Percentiles rank a stretch among this genome's conserved stretches.
Evolutionary conservation across 2,888 invertebrate genomes (phyloP).

Genomic region (Sminthurides aquaticus): DNA sequence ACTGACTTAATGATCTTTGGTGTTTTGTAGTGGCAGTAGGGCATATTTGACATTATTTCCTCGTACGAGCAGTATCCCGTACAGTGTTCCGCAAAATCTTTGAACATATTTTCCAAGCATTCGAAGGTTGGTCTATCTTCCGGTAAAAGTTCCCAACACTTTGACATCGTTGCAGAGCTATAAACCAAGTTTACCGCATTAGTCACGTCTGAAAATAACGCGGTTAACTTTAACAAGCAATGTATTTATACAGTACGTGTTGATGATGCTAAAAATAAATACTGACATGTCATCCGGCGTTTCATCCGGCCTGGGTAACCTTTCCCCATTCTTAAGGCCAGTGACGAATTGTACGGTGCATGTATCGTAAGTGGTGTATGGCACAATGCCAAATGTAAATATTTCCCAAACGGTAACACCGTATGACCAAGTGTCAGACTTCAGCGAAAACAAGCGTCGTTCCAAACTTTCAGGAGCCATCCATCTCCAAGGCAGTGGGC

Average conservation of each 20-base stretch:
- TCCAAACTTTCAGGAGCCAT: conserved; percentile 2
- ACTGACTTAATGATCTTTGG: too few relatives aligned
- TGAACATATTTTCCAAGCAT: not conserved
- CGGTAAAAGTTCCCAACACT: not conserved
- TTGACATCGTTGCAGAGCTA: not conserved
- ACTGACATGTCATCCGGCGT: not conserved
- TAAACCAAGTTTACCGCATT: not conserved
- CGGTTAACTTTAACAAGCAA: too few relatives aligned
- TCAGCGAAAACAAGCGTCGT: not conserved
- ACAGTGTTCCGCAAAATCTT: too few relatives aligned
- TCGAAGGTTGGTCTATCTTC: not conserved
- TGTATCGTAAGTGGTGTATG: not conserved
- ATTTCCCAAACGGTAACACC: conserved; percentile 2
- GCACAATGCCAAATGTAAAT: conserved; percentile 2
- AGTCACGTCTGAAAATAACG: too few relatives aligned
- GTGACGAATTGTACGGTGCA: not conserved
- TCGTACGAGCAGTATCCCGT: too few relatives aligned
- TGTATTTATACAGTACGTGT: too few relatives aligned
- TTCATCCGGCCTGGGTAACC: not conserved
- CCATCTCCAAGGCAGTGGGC: conserved; percentile 2
- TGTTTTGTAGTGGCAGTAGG: too few relatives aligned
- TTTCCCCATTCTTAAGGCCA: not conserved
- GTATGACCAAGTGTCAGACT: not conserved
- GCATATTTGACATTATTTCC: too few relatives aligned
- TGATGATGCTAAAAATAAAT: too few relatives aligned